Base-by-base conservation (phyloP, 2,113 vertebrate species). In the Indicator indicator region DNA sequence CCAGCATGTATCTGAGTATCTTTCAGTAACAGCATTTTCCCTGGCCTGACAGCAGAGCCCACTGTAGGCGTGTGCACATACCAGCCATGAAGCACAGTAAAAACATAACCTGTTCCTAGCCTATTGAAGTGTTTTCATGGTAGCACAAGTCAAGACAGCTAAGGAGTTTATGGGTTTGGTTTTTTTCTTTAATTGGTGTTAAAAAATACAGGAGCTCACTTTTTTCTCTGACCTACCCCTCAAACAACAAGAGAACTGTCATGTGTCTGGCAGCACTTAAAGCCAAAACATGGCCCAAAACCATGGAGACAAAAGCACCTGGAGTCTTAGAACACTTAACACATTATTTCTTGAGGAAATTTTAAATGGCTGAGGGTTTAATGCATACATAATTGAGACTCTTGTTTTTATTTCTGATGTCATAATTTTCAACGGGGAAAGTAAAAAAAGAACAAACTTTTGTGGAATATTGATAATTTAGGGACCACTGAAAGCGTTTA, bases 31-130 rank as follows among this genome's bases (percentile, higher is more conserved):
- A 20, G 63, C 56, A 50, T 42, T 40, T 64, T 73, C 44, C 55
- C 46, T 18, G 5, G 36, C 16, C n/a, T 38, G 50, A 48, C 44
- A 78, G 30, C 59, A 81, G 65, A 64, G 68, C 38, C 82, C 14
- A 4, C 1, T 8, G 5, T 28, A 46, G 32, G 36, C 16, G 17
- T 5, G 4, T 16, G 21, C 18, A 19, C 2, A 0, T 5, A 38
- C 8, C 48, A 52, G 52, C 52, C 4, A 0, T 7, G 12, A 79
- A 42, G 14, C 18, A 9, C 65, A 46, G 38, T 20, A 56, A 86
- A 64, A 73, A 12, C 6, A 36, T 64, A 63, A 42, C 17, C 18
- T n/a, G 7, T 32, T 78, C 40, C 62, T 30, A 32, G 16, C 24
- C 40, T 27, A 8, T 14, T 80, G 23, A 18, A 75, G 56, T 48